Conservation (phyloP, 1,140 invertebrate genomes). For the Anastatus disparis region DNA sequence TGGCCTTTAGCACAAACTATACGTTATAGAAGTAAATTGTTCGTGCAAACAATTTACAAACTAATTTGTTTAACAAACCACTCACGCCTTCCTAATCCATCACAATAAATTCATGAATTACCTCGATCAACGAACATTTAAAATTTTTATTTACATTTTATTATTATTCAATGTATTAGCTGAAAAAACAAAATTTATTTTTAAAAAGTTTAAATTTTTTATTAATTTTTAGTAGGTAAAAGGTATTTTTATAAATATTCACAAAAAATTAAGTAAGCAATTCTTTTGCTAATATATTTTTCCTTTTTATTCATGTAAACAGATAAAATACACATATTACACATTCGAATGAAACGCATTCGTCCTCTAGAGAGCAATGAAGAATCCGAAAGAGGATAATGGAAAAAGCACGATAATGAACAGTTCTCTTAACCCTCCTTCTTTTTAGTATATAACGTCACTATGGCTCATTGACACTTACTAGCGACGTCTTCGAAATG, state of each 20-base stretch:
- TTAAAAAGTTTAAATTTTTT: too few species aligned
- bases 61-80: not conserved
- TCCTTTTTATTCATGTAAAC: too few species aligned
- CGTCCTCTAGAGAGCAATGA: conserved; percentile 26
- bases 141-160: too few species aligned
- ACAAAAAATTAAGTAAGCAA: too few species aligned
- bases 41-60: not conserved
- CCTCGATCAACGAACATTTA: not conserved
- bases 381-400: conserved; percentile 50
- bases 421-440: not conserved
- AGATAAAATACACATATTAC: not conserved
- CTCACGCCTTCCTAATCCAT: not conserved
- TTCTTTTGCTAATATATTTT: too few species aligned
- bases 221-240: too few species aligned
- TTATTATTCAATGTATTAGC: too few species aligned
- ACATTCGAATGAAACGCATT: not conserved
- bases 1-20: too few species aligned
- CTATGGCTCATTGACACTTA: not conserved
- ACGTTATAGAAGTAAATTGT: not conserved
- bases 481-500: not conserved
- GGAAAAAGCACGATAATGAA: conserved; percentile 46
- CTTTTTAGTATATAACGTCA: too few species aligned
- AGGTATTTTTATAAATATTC: too few species aligned
- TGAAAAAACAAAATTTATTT: too few species aligned
- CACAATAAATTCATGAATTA: not conserved